These are phyloP conservation scores for Myanophis thanlyinensis DNA, from an alignment of 2,113 vertebrate genomes.

Conservation along the genomic window DNA sequence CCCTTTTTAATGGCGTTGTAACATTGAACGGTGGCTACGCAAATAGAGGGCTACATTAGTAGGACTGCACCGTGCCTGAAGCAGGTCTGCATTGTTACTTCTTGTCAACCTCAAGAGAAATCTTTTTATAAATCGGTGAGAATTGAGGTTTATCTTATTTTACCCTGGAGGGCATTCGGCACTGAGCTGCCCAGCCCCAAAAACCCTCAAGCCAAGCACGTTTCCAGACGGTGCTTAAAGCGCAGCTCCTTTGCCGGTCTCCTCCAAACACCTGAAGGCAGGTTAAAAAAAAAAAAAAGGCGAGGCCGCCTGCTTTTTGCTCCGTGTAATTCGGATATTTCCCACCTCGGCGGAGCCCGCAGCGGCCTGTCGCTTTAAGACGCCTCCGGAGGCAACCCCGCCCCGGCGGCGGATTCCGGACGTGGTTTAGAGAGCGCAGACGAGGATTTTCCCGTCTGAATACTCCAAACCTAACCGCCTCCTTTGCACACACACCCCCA, in stretches of 20 bases:
- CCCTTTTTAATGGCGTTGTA: no score
- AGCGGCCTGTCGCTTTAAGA: slow-evolving; percentile 55
- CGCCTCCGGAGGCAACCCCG: neutral
- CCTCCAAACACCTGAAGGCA: neutral
- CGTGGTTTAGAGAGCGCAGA: slow-evolving; percentile 26
- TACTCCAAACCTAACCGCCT: slow-evolving; percentile 8
- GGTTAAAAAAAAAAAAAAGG: neutral
- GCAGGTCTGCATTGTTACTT: neutral
- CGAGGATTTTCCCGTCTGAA: slow-evolving; percentile 1
- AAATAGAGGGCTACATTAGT: no score
- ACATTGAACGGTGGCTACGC: no score
- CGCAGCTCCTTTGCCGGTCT: neutral
- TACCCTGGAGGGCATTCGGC: neutral
- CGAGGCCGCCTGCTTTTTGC: neutral
- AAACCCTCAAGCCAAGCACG: neutral
- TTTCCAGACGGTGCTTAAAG: neutral
- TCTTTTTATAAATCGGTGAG: neutral
- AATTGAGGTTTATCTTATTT: neutral
- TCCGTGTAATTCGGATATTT: neutral
- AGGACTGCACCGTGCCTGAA: neutral
- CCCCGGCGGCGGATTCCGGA: slow-evolving; percentile 48
- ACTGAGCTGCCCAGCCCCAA: neutral
- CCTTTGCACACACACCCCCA: fast-evolving
- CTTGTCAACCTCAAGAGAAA: neutral
- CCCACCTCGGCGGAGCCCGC: neutral